Evolutionary conservation across 2,888 invertebrate genomes (phyloP).

Genomic region (Pantelozetes paolii): DNA sequence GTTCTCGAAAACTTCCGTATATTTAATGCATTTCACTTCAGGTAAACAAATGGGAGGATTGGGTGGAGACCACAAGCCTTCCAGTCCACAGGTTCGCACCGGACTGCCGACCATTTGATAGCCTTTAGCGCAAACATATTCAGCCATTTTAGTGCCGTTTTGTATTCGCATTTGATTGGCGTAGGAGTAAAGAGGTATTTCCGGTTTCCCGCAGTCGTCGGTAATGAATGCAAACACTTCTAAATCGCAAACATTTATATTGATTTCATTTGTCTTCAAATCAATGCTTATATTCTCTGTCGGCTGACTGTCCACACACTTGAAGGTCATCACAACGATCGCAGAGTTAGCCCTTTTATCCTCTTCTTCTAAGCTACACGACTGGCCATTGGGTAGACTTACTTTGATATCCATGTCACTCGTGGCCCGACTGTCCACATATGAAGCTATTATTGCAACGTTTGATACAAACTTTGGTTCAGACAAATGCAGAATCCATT

Average conservation of each 20-base stretch:
- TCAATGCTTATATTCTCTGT: background rate
- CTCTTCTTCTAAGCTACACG: background rate
- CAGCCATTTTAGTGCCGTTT: slow-evolving; percentile 30
- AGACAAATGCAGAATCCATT: slow-evolving; percentile 27
- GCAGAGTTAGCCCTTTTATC: background rate
- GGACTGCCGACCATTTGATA: slow-evolving; percentile 17
- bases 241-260: slow-evolving; percentile 32
- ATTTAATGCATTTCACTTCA: slow-evolving; percentile 18
- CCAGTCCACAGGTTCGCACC: background rate
- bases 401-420: background rate
- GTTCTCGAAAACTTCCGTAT: background rate
- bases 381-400: background rate
- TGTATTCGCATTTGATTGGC: slow-evolving; percentile 24
- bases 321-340: background rate
- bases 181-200: slow-evolving; percentile 36
- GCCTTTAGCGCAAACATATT: slow-evolving; percentile 37
- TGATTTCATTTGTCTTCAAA: background rate
- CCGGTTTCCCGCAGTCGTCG: slow-evolving; percentile 37
- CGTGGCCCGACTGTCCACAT: background rate
- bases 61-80: slow-evolving; percentile 10
- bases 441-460: slow-evolving; percentile 7
- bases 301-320: background rate
- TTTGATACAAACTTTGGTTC: slow-evolving; percentile 3
- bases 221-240: slow-evolving; percentile 30
- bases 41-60: slow-evolving; percentile 1